A percentile compares a stretch with the other conserved stretches of the same genome.
Evolutionary conservation across 1,140 invertebrate genomes (phyloP).

Genomic region (Lepidurus arcticus): DNA sequence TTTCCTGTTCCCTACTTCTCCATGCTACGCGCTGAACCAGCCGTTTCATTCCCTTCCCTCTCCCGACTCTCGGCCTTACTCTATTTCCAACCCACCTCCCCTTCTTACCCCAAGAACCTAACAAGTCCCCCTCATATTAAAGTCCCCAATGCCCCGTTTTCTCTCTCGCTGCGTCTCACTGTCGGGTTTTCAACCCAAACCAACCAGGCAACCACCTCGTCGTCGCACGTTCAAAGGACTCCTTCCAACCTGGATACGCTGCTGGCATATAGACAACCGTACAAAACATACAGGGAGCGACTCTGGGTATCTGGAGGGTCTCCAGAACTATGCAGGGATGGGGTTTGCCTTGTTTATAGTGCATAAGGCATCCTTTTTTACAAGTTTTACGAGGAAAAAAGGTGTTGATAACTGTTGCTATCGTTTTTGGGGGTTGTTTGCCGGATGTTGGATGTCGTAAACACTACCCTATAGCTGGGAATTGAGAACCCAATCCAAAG

Average conservation of each 20-base stretch:
- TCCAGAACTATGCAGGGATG: too few species aligned
- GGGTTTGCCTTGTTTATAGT: too few species aligned
- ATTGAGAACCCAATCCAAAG: too few species aligned
- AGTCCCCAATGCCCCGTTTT: constrained; percentile 13
- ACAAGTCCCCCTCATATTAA: neutral
- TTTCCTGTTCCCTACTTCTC: neutral
- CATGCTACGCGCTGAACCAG: neutral
- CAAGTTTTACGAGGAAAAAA: too few species aligned
- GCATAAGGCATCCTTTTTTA: too few species aligned
- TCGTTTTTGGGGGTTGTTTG: too few species aligned
- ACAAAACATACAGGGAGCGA: neutral
- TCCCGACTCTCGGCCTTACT: neutral
- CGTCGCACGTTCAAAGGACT: neutral
- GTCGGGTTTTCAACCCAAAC: neutral
- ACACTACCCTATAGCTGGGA: too few species aligned
- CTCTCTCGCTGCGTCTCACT: neutral
- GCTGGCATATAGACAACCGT: neutral
- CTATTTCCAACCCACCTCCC: neutral
- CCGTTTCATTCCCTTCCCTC: neutral
- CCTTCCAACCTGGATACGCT: neutral
- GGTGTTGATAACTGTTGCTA: too few species aligned
- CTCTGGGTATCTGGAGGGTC: too few species aligned
- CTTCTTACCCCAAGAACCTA: neutral
- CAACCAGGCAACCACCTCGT: neutral
- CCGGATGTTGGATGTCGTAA: too few species aligned